phyloP scores from a whole-genome alignment of 2,888 invertebrate species.

The Perdita meconis region DNA sequence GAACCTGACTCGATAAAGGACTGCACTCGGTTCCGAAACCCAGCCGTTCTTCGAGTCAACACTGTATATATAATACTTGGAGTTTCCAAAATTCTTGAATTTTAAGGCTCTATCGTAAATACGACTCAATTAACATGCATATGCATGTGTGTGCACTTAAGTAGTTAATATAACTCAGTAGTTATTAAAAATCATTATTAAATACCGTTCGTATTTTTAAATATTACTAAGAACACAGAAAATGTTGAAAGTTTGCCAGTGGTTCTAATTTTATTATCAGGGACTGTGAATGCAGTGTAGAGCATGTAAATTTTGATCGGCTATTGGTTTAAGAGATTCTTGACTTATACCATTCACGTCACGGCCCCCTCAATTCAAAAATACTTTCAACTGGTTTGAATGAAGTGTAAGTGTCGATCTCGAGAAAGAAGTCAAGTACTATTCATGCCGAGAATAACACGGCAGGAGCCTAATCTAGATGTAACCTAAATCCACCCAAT shows the following conservation, averaged over 20 bases:
- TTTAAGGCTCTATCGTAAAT: too few species aligned
- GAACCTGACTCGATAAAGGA: too few species aligned
- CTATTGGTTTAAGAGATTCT: neutral
- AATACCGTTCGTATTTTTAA: too few species aligned
- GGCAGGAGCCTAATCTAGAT: conserved; percentile 26
- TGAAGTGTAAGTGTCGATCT: conserved; percentile 1
- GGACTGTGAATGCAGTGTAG: neutral
- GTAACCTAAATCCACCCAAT: conserved; percentile 24
- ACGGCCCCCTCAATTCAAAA: neutral
- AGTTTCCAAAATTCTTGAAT: too few species aligned
- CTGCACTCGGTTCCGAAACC: too few species aligned
- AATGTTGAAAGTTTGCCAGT: neutral
- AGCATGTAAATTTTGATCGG: neutral
- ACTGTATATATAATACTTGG: too few species aligned
- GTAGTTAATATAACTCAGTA: too few species aligned
- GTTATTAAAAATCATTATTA: too few species aligned
- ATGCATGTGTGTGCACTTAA: too few species aligned
- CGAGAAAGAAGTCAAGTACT: conserved; percentile 8
- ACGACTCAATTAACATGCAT: too few species aligned
- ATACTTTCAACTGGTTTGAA: neutral
- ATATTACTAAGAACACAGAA: too few species aligned
- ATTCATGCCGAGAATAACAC: neutral
- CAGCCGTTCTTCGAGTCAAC: too few species aligned
- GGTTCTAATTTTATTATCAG: conserved; percentile 2
- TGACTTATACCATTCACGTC: neutral